phyloP scores from a whole-genome alignment of 2,113 vertebrate species.

The Aptenodytes forsteri region DNA sequence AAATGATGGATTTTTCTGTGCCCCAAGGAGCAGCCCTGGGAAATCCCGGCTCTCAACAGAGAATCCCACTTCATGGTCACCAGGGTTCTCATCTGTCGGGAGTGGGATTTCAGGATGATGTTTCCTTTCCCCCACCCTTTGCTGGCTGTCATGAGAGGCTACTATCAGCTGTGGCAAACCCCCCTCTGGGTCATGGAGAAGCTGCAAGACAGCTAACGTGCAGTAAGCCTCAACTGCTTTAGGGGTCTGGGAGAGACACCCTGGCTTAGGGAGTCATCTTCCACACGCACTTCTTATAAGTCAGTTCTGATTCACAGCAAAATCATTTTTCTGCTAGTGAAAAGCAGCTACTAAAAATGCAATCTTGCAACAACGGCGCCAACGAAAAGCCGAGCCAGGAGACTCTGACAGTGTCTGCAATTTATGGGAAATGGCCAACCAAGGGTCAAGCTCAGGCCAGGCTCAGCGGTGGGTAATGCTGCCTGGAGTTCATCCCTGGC shows the following conservation, averaged over 20 bases:
- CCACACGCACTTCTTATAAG: neutral
- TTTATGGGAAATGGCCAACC: neutral
- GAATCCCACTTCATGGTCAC: neutral
- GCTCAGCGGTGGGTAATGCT: neutral
- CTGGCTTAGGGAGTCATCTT: neutral
- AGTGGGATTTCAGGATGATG: neutral
- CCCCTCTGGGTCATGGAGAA: rapidly evolving
- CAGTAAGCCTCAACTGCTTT: neutral
- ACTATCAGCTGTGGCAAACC: neutral
- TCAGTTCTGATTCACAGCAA: neutral
- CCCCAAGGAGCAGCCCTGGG: neutral
- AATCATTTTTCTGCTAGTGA: neutral
- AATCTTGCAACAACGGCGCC: neutral
- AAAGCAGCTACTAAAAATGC: neutral
- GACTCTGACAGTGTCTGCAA: neutral
- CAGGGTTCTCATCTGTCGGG: neutral
- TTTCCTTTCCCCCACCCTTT: neutral
- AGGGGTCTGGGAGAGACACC: neutral
- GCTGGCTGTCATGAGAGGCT: neutral
- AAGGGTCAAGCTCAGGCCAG: neutral
- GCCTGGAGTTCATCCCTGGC: neutral
- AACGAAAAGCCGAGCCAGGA: neutral
- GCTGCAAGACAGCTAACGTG: neutral
- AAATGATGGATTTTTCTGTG: neutral
- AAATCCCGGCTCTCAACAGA: neutral